Evolutionary conservation across 2,113 vertebrate genomes (phyloP).

Genomic region (Engraulis encrasicolus): DNA sequence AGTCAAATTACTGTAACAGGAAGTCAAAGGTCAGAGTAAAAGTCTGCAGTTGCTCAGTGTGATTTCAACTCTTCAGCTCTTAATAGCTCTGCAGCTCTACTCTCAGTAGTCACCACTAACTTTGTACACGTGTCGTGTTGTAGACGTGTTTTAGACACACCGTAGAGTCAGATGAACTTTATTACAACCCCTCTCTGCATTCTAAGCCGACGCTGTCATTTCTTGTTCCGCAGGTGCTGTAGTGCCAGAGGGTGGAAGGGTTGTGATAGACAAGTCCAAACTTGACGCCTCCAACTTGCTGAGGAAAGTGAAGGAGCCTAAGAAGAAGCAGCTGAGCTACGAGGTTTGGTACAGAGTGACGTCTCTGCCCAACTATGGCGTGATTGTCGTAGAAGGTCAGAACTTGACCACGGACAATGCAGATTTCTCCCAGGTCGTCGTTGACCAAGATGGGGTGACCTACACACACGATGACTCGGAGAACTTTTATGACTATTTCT

Average conservation of each 20-base stretch:
- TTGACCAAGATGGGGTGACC: conserved; percentile 81
- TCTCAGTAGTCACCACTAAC: too few relatives aligned
- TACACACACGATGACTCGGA: conserved; percentile 88
- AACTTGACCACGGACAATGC: conserved; percentile 80
- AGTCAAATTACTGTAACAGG: too few relatives aligned
- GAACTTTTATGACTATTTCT: conserved; percentile 81
- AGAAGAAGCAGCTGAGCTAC: conserved; percentile 69
- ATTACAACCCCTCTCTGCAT: neutral
- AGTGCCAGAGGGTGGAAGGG: conserved; percentile 81
- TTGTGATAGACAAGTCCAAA: conserved; percentile 81
- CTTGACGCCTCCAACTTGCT: conserved; percentile 87
- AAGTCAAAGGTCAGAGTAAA: too few relatives aligned
- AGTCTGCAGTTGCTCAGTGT: too few relatives aligned
- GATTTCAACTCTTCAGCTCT: too few relatives aligned
- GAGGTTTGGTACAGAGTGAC: conserved; percentile 84
- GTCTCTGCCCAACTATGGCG: conserved; percentile 77
- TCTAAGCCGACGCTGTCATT: neutral
- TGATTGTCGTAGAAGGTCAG: conserved; percentile 74
- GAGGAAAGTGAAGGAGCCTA: conserved; percentile 72
- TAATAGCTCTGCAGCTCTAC: too few relatives aligned
- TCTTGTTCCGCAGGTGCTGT: conserved; percentile 72
- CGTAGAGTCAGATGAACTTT: neutral
- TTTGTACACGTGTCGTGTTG: neutral
- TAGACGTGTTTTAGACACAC: too few relatives aligned
- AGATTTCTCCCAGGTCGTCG: conserved; percentile 81